Conservation (phyloP, 2,113 vertebrate genomes). For the Calidris pugnax region DNA sequence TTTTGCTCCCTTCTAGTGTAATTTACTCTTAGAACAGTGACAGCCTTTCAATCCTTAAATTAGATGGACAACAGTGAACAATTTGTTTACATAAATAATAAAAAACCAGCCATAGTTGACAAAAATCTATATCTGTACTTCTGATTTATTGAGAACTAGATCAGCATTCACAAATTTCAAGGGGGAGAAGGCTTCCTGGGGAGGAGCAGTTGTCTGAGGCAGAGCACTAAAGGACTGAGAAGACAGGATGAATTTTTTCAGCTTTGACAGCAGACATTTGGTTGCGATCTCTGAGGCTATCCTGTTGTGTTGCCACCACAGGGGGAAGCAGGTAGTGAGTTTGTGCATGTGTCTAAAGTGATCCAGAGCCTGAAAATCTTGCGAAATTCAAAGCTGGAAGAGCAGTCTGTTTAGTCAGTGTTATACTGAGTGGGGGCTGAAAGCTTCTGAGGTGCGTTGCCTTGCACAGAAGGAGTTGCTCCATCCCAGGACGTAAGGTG, state of each 20-base stretch:
- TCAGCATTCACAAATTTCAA: background rate
- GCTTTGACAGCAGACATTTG: background rate
- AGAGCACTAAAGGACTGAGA: fast-evolving
- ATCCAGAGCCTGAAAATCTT: background rate
- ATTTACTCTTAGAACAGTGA: background rate
- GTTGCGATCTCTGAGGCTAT: fast-evolving
- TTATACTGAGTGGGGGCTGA: fast-evolving
- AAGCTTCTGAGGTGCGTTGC: fast-evolving
- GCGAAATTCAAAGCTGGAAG: background rate
- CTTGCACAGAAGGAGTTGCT: fast-evolving
- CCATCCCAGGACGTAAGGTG: constrained; percentile 25
- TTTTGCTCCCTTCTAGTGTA: background rate
- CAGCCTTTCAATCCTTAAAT: background rate
- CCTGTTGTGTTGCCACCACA: fast-evolving
- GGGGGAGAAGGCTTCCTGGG: too few species aligned
- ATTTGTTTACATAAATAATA: background rate
- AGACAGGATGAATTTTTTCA: too few species aligned
- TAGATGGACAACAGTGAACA: fast-evolving
- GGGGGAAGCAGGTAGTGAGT: background rate
- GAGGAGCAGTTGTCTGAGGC: background rate
- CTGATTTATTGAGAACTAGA: background rate
- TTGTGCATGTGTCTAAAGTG: too few species aligned
- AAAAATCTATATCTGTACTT: background rate
- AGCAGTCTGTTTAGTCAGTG: fast-evolving
- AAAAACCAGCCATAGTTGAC: background rate